Evolutionary conservation across 2,797 vertebrate genomes (phyloP), one percentile per base, ranked within the genome.

Genomic region (Lates japonicus): DNA sequence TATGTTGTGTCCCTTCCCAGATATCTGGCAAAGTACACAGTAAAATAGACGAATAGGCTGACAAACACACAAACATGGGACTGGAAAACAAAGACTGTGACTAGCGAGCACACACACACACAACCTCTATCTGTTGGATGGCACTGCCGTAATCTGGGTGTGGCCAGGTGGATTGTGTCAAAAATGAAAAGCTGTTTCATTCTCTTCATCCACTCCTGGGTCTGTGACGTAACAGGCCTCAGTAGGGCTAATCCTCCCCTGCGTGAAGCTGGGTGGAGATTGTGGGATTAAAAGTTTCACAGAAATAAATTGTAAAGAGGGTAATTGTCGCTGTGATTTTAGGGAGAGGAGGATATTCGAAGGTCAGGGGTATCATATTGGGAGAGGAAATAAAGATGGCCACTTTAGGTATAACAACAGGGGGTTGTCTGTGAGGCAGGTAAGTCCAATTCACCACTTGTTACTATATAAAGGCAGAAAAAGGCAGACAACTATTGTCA

Each of bases 231-330:
- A 74, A 54, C 68, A 75, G 72, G n/a, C 76, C 60, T 66, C 44
- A 17, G 74, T 52, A 29, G 46, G 44, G 52, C 74, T 91, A 87
- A 92, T 91, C 84, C 82, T 66, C 19, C 70, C 22, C 61, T 57
- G 80, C 78, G 83, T 51, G 61, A 69, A 52, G 60, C 20, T 42
- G 60, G 69, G 85, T 76, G 48, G 79, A 82, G 67, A 90, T 88
- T 88, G 70, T 49, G 66, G 84, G 88, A 88, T 86, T 88, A 88
- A 59, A 9, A 3, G 46, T 73, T 84, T 73, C 57, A 66, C 29
- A 59, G 66, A 76, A 74, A 66, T 57, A 68, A 74, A 35, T 31
- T 1, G 42, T 44, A 68, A 74, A 74, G 66, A 39, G 37, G 54
- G 70, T 78, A 78, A 73, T 35, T 42, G 57, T 66, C 14, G 4